phyloP scores from a whole-genome alignment of 2,113 vertebrate genomes.

The Chloebia gouldiae region DNA sequence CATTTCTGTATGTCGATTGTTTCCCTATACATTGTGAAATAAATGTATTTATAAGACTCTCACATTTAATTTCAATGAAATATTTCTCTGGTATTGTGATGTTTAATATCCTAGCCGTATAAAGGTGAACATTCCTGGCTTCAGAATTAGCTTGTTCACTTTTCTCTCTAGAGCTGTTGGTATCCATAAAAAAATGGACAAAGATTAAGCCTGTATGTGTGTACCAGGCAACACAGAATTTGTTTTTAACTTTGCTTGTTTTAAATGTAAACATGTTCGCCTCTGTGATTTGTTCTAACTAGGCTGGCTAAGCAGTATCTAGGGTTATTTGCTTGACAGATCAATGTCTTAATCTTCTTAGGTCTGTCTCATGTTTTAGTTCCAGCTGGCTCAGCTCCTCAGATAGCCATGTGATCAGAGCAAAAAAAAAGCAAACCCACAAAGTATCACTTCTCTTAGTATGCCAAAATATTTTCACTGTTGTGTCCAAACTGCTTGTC shows the following conservation, averaged over 20 bases:
- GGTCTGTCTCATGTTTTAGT: not conserved
- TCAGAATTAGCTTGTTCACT: not conserved
- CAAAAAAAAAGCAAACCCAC: not conserved
- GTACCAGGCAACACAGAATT: not conserved
- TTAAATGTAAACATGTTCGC: not conserved
- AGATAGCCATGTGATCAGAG: not conserved
- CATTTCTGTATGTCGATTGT: slow-evolving; percentile 39
- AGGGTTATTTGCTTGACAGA: not conserved
- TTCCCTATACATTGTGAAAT: slow-evolving; percentile 24
- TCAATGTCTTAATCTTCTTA: not conserved
- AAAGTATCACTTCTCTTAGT: not conserved
- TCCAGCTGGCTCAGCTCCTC: not conserved
- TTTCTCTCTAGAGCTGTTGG: not conserved
- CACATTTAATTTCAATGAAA: not conserved
- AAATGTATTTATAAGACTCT: slow-evolving; percentile 5
- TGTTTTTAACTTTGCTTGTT: not conserved
- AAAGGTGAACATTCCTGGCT: not conserved
- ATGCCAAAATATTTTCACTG: not conserved
- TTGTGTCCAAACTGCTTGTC: not conserved
- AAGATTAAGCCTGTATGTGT: not conserved
- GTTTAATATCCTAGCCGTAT: not conserved
- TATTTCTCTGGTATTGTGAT: not conserved
- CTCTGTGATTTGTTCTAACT: not conserved
- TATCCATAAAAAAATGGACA: not conserved
- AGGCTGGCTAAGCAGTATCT: not conserved